Base-by-base conservation (phyloP, 2,888 invertebrate species). In the Mythimna lalbum region DNA sequence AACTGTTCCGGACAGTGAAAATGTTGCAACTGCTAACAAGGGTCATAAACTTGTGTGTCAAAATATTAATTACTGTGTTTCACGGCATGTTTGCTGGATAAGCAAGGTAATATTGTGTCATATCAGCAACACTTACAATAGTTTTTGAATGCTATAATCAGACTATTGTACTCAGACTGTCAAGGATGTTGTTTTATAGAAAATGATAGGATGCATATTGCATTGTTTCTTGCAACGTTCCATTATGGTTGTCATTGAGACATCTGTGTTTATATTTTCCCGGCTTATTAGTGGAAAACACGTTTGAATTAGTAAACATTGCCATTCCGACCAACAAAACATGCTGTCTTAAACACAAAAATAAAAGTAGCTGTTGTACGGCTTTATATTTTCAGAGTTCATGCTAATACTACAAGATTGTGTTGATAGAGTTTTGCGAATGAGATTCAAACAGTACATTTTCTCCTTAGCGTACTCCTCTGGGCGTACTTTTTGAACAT, bases 21-120 rank as follows among this genome's bases (percentile, higher is more conserved):
- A 63, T 76, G 57, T 73, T 64, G 39, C 55, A 55, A 61, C 49
- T 73, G 55, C 60, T 77, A 71, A 83, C 73, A 76, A 65, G 67
- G 62, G 52, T 71, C 33, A 56, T 60, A 73, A 49, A 67, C 57
- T 67, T 17, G 52, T 59, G 31, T 60, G 50, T 47, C 63, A 43
- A 66, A 75, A 71, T 55, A 63, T 65, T 59, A 56, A 74, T 75
- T 71, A 65, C 59, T 39, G 33, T 53, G 59, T 62, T 65, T 43
- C 10, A 63, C 33, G 53, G 39, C 31, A 39, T 69, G 27, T 63
- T 61, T 63, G 59, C 47, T 61, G 55, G 19, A 50, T 63, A 19
- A 50, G 21, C 47, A 68, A 31, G 19, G 31, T 17, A 50, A 57
- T 27, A 19, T 17, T 23, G 12, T 21, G 39, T 12, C 36, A 52